Evolutionary conservation across 1,140 invertebrate species (phyloP), one percentile per base, ranked within the genome.

Genomic region (Lasaia peninsularis): DNA sequence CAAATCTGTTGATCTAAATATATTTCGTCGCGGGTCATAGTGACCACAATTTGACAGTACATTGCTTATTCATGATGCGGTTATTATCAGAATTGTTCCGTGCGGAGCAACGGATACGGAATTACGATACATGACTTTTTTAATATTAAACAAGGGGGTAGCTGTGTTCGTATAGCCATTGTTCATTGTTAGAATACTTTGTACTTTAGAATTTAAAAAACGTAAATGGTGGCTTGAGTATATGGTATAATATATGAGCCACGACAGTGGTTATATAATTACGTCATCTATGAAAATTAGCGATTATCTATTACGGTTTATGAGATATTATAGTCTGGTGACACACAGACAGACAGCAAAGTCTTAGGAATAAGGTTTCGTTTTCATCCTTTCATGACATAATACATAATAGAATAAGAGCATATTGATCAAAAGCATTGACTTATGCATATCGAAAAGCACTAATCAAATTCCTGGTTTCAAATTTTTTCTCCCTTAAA

Each of bases 51-150:
- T 83, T 76, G 77, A 77, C 73, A 72, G 54, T 59, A 56, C 73
- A 82, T 85, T 83, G 72, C 62, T 83, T 83, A 83, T 83, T 83
- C 74, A 80, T 78, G 73, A 62, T 56, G 59, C 52, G 63, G 73
- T 77, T 80, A 85, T 85, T 76, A 82, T 75, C 60, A 67, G 66
- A 85, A 79, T 75, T 77, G 70, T 78, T 69, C 59, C 60, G 60
- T 71, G 60, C 52, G 55, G 52, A 37, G 35, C 61, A 60, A 50
- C 64, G 58, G 62, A 60, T 60, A 50, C 64, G 58, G 62, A 60
- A 78, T 80, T 76, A 74, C 73, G 73, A 78, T 78, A 71, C 69
- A 74, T 62, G 56, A 65, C 31, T 67, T 73, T 28, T 73, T 69
- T 65, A 65, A 76, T 68, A 67, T 63, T 69, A 67, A 72, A 75